phyloP scores from a whole-genome alignment of 2,113 vertebrate genomes.

The Salvelinus namaycush region DNA sequence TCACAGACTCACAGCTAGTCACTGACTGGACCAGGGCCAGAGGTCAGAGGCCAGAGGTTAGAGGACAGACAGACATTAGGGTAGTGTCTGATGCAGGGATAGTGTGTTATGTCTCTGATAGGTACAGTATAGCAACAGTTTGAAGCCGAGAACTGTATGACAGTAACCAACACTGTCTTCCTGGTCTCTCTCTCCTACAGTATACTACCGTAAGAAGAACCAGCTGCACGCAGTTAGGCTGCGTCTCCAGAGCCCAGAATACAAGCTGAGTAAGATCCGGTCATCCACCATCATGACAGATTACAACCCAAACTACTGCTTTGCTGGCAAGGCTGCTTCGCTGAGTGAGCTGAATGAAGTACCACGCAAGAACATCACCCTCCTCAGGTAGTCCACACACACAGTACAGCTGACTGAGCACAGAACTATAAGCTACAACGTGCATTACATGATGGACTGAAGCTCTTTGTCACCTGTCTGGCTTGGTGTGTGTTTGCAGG shows the following conservation, averaged over 20 bases:
- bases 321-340: slow-evolving; percentile 79
- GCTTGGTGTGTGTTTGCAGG: slow-evolving; percentile 58
- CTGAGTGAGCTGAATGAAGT: slow-evolving; percentile 87
- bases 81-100: neutral
- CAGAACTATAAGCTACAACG: no score
- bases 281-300: slow-evolving; percentile 90
- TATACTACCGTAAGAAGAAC: slow-evolving; percentile 87
- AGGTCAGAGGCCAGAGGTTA: neutral
- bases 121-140: neutral
- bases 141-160: neutral
- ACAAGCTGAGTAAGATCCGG: slow-evolving; percentile 88
- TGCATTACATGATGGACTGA: no score
- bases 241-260: slow-evolving; percentile 83
- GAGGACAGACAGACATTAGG: neutral
- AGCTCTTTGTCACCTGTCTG: no score
- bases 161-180: neutral
- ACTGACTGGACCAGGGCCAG: neutral
- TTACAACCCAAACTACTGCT: slow-evolving; percentile 94
- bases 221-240: slow-evolving; percentile 76
- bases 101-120: no score
- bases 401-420: neutral
- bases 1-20: slow-evolving; percentile 48
- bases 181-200: slow-evolving; percentile 57
- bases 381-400: slow-evolving; percentile 77
- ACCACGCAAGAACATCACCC: slow-evolving; percentile 86